Evolutionary conservation across 2,113 vertebrate genomes (phyloP).

Genomic region (Riparia riparia): DNA sequence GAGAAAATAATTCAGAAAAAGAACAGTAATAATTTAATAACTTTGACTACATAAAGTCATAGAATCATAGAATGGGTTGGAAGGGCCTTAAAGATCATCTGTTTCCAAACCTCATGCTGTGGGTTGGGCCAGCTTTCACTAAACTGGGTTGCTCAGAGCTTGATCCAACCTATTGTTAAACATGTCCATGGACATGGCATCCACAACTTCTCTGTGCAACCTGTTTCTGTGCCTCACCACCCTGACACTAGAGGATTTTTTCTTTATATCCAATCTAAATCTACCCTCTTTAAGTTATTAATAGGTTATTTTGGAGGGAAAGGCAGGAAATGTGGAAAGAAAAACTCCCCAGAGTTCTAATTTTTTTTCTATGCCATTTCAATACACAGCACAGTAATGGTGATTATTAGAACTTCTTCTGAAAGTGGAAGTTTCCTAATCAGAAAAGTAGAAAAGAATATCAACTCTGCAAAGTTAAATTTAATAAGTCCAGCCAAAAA

Average conservation of each 20-base stretch:
- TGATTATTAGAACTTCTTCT: slow-evolving; percentile 8
- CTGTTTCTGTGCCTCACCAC: background rate
- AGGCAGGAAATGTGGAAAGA: background rate
- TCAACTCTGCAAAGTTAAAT: background rate
- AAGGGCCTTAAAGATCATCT: background rate
- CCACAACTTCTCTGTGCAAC: background rate
- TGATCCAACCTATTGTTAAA: background rate
- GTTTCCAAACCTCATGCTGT: background rate
- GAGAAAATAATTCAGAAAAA: background rate
- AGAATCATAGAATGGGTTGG: background rate
- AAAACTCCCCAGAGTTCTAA: background rate
- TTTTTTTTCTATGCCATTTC: background rate
- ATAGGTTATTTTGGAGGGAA: background rate
- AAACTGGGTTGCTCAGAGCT: background rate
- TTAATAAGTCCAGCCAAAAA: background rate
- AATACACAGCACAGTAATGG: background rate
- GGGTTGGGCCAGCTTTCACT: background rate
- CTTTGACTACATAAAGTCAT: background rate
- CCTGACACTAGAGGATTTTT: background rate
- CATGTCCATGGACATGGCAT: background rate
- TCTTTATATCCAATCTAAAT: background rate
- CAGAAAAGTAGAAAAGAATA: slow-evolving; percentile 8
- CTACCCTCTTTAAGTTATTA: background rate
- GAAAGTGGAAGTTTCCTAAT: background rate
- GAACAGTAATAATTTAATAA: background rate